phyloP scores from a whole-genome alignment of 2,888 invertebrate species.

The Andricus curvator region DNA sequence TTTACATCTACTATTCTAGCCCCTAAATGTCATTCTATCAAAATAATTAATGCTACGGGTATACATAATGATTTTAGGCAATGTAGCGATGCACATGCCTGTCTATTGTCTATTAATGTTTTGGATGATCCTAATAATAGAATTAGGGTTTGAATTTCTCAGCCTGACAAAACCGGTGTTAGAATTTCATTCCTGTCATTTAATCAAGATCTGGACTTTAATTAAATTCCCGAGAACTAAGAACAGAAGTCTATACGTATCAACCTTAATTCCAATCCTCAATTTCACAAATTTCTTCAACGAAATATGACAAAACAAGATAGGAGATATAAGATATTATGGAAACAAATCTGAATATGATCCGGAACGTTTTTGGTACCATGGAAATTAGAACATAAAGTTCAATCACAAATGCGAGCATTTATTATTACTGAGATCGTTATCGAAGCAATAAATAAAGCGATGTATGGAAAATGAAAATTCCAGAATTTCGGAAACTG shows the following conservation, averaged over 20 bases:
- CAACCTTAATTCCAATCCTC: too few species aligned
- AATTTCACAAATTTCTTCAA: too few species aligned
- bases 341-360: not conserved
- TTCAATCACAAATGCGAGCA: constrained; percentile 12
- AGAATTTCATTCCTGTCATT: not conserved
- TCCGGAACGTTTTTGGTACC: not conserved
- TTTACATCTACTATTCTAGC: too few species aligned
- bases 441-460: constrained; percentile 16
- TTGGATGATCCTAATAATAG: too few species aligned
- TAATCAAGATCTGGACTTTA: not conserved
- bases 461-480: constrained; percentile 8
- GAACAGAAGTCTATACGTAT: not conserved
- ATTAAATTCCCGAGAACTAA: not conserved
- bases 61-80: not conserved
- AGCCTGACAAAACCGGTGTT: not conserved
- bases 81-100: not conserved
- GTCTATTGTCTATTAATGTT: too few species aligned
- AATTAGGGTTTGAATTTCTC: not conserved
- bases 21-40: not conserved
- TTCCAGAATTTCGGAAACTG: constrained; percentile 20
- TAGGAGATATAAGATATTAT: not conserved
- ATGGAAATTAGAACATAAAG: constrained; percentile 15
- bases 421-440: constrained; percentile 18
- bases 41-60: not conserved
- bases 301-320: not conserved